A percentile compares a stretch with the other conserved stretches of the same genome.
Conservation (phyloP, 1,140 invertebrate genomes). For the Apocrypta bakeri region DNA sequence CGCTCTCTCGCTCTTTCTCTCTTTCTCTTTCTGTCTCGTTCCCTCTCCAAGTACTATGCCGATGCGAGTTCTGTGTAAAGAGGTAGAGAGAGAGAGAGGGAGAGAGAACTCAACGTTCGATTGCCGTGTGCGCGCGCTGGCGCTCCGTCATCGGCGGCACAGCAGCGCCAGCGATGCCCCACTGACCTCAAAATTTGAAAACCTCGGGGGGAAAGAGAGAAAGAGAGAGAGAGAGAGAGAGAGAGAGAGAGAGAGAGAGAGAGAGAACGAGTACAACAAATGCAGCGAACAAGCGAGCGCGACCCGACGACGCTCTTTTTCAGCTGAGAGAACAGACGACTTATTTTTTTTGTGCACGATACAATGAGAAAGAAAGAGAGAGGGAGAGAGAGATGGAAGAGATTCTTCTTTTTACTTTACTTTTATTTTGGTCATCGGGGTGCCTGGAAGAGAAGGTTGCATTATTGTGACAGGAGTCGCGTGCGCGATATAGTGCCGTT, state of each 20-base stretch:
- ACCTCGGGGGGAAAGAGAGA: slow-evolving; percentile 52
- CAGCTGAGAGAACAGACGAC: background rate
- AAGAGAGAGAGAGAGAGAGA: slow-evolving; percentile 1
- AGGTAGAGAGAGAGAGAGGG: slow-evolving; percentile 50
- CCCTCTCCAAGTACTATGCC: background rate
- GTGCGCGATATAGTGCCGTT: background rate
- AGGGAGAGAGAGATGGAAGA: background rate
- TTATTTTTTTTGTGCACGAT: too few species aligned
- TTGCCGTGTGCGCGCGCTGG: slow-evolving; percentile 31
- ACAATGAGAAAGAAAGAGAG: too few species aligned
- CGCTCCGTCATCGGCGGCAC: slow-evolving; percentile 29
- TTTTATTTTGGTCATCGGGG: too few species aligned
- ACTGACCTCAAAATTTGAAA: slow-evolving; percentile 56
- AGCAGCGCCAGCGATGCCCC: slow-evolving; percentile 38
- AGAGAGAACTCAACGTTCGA: slow-evolving; percentile 11
- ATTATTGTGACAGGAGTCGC: background rate
- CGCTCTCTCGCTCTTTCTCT: background rate
- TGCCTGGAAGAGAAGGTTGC: background rate
- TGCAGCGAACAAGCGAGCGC: background rate
- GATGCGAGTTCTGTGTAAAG: background rate
- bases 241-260: too few species aligned
- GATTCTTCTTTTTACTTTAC: too few species aligned
- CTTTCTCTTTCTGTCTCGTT: too few species aligned
- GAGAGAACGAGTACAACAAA: background rate
- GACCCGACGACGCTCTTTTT: slow-evolving; percentile 1